Conservation (phyloP, 2,797 vertebrate genomes). For the Crypturellus tataupa region DNA sequence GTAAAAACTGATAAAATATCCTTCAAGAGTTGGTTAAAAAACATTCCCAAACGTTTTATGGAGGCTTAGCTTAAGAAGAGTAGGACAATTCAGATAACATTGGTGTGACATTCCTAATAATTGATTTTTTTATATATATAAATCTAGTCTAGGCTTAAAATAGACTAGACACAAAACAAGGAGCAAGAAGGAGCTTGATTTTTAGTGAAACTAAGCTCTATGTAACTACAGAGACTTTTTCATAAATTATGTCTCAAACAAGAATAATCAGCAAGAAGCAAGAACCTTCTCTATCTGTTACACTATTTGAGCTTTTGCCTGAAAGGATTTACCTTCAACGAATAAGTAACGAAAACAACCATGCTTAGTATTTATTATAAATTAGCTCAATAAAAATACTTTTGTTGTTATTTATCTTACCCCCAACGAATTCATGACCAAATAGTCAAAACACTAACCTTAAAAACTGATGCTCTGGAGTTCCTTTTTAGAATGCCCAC, state of each 20-base stretch:
- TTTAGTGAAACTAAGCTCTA: not conserved
- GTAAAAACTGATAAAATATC: not conserved
- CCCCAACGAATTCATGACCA: not conserved
- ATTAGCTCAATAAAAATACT: not conserved
- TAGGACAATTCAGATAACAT: not conserved
- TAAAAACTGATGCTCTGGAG: not conserved
- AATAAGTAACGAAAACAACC: not conserved
- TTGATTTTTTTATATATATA: not conserved
- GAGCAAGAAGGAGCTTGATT: not conserved
- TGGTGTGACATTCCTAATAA: not conserved
- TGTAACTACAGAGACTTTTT: not conserved
- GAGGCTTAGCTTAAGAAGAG: not conserved
- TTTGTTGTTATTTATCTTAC: not conserved
- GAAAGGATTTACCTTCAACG: not conserved
- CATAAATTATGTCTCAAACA: not conserved
- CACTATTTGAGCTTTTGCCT: not conserved
- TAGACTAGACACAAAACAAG: not conserved
- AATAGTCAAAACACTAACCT: not conserved
- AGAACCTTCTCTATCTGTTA: not conserved
- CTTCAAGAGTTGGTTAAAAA: not conserved
- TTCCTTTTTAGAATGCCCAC: not conserved
- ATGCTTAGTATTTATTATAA: not conserved
- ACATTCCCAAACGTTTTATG: not conserved
- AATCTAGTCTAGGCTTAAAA: not conserved
- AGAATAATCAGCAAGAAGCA: not conserved